Conservation (phyloP, 2,888 invertebrate genomes). For the Tortricodes alternella region DNA sequence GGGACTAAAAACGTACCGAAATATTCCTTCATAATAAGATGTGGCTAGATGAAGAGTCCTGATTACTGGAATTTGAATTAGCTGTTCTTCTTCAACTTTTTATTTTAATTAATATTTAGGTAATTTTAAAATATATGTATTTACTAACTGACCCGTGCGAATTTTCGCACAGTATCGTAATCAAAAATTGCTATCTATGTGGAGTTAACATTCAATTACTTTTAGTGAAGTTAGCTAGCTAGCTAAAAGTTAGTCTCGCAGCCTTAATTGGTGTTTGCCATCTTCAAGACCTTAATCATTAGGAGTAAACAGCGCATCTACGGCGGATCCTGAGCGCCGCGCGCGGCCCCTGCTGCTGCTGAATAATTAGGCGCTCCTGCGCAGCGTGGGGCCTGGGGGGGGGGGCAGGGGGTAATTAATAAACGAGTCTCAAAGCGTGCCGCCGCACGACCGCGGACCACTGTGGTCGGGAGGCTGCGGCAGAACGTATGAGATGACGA, state of each 20-base stretch:
- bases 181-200: too few relatives aligned
- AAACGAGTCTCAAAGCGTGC: constrained; percentile 28
- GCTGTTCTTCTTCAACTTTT: too few relatives aligned
- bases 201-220: too few relatives aligned
- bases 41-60: too few relatives aligned
- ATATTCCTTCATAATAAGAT: too few relatives aligned
- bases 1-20: too few relatives aligned
- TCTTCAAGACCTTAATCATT: neutral
- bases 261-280: neutral
- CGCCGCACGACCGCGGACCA: constrained; percentile 24
- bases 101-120: too few relatives aligned
- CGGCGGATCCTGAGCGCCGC: constrained; percentile 4
- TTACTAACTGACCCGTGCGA: too few relatives aligned
- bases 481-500: neutral
- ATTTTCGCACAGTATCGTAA: too few relatives aligned
- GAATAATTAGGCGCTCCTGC: constrained; percentile 29
- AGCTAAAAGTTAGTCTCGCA: neutral
- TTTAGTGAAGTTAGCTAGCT: too few relatives aligned
- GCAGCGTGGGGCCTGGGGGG: constrained; percentile 13
- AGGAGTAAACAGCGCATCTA: neutral
- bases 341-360: constrained; percentile 25
- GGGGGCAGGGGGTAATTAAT: constrained; percentile 21
- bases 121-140: too few relatives aligned
- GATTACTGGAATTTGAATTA: too few relatives aligned
- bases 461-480: neutral